These are phyloP conservation scores for Oreocharis arfaki DNA, from an alignment of 2,113 vertebrate species.

Conservation along the genomic window DNA sequence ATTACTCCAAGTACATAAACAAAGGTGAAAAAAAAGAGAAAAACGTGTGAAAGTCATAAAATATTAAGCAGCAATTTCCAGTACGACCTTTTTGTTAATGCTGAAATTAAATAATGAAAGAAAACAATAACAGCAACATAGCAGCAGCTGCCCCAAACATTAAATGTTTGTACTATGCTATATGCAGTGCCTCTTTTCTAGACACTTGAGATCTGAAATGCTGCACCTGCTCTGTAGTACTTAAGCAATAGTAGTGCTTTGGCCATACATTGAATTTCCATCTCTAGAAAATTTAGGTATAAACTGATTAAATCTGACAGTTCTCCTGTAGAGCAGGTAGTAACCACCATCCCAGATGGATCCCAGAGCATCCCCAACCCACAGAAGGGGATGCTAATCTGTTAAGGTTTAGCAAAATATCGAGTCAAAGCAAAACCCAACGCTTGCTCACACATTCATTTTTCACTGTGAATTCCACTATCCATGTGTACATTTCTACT, in stretches of 20 bases:
- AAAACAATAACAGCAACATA: background rate
- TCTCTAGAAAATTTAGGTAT: background rate
- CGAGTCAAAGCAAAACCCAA: background rate
- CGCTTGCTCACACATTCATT: background rate
- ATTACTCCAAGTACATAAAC: background rate
- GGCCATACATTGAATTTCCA: background rate
- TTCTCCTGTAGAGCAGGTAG: background rate
- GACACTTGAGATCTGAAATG: constrained; percentile 6
- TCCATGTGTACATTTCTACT: background rate
- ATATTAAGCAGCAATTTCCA: background rate
- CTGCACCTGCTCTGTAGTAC: background rate
- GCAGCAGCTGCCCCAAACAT: background rate
- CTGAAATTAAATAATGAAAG: constrained; percentile 16
- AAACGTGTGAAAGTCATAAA: background rate
- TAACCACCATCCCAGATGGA: background rate
- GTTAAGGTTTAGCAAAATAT: background rate
- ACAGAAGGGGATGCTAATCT: background rate
- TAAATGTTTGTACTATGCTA: background rate
- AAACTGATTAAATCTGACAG: constrained; percentile 10
- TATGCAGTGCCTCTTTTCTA: background rate
- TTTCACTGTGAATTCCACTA: background rate
- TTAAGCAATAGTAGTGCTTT: background rate
- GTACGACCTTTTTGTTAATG: background rate
- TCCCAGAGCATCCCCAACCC: background rate
- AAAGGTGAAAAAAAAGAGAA: background rate